phyloP scores from a whole-genome alignment of 53 echinoderm and acorn worm genomes.

The Echinarachnius parma region DNA sequence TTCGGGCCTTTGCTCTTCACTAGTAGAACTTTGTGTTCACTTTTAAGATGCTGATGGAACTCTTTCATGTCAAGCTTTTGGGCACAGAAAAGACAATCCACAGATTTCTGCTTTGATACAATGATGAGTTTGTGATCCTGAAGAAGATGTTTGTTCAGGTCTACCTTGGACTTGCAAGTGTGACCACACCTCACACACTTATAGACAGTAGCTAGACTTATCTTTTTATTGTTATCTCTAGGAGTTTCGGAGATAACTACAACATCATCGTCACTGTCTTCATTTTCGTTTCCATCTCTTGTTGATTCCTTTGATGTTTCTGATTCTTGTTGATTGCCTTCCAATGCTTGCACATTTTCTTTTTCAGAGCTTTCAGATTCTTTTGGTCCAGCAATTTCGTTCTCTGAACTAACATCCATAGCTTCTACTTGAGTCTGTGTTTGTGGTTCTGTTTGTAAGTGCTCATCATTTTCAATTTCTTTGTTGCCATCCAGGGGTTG shows the following conservation, averaged over 20 bases:
- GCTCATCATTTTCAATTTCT: too few species aligned
- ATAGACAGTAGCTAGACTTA: conserved; percentile 12
- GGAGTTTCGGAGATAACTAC: conserved; percentile 34
- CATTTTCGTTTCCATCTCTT: background rate
- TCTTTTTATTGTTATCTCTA: conserved; percentile 7
- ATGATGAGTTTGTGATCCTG: conserved; percentile 31
- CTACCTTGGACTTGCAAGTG: background rate
- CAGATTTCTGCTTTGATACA: conserved; percentile 36
- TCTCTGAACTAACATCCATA: too few species aligned
- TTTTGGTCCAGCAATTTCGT: too few species aligned
- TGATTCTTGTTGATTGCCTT: too few species aligned
- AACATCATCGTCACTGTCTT: conserved; percentile 23
- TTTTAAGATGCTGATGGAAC: conserved; percentile 17
- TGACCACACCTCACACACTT: conserved; percentile 44
- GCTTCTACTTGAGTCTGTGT: too few species aligned
- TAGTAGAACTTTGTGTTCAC: conserved; percentile 25
- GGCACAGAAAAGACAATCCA: conserved; percentile 36
- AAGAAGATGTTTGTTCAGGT: conserved; percentile 30
- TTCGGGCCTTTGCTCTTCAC: conserved; percentile 23
- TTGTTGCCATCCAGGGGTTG: too few species aligned
- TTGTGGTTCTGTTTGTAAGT: too few species aligned
- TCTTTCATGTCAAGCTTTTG: conserved; percentile 21
- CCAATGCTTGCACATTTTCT: too few species aligned
- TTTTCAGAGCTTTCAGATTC: too few species aligned
- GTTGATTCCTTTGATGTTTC: background rate